Conservation (phyloP, 1,140 invertebrate genomes). For the Drosophila kikkawai region DNA sequence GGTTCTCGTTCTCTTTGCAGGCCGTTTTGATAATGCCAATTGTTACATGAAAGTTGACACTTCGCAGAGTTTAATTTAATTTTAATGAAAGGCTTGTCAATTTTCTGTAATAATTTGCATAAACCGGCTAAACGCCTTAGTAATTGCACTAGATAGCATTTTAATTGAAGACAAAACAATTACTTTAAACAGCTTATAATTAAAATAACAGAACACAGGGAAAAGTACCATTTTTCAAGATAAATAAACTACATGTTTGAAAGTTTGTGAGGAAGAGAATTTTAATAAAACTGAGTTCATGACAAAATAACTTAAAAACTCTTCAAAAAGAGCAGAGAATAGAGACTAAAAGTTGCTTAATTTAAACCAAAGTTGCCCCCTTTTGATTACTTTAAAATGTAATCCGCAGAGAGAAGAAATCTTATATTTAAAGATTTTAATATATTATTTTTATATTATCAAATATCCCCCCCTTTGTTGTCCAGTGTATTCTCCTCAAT, state of each 20-base stretch:
- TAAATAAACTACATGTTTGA: not conserved
- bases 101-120: slow-evolving; percentile 75
- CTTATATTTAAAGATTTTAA: not conserved
- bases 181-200: not conserved
- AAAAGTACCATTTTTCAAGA: not conserved
- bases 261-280: not conserved
- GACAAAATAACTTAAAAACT: not conserved
- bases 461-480: not conserved
- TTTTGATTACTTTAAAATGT: not conserved
- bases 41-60: slow-evolving; percentile 82
- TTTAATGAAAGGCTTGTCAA: slow-evolving; percentile 46
- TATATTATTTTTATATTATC: not conserved
- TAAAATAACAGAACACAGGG: not conserved
- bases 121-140: not conserved
- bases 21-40: slow-evolving; percentile 76
- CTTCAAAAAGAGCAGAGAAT: not conserved
- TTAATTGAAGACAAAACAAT: not conserved
- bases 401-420: not conserved
- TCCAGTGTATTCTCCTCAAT: slow-evolving; percentile 32
- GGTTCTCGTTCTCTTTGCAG: slow-evolving; percentile 39
- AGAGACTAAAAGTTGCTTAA: not conserved
- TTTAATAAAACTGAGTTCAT: not conserved
- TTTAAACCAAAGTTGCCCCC: not conserved
- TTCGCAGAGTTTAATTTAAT: slow-evolving; percentile 44
- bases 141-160: not conserved